Conservation (phyloP, 1,140 invertebrate species). For the Colletes gigas region DNA sequence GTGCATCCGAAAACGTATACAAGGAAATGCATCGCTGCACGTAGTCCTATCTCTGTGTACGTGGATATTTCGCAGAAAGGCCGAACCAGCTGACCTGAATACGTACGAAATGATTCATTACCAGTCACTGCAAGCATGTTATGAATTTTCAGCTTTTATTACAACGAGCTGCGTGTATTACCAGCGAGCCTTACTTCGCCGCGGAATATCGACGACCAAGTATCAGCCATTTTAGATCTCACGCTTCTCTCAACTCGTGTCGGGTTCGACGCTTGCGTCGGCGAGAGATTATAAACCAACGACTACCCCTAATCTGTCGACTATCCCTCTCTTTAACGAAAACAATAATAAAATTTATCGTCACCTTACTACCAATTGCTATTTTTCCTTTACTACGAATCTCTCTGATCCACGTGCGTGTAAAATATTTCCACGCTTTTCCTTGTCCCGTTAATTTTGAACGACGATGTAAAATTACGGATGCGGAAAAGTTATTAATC, state of each 20-base stretch:
- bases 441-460: no score
- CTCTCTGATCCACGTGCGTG: no score
- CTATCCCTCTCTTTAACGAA: no score
- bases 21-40: constrained; percentile 37
- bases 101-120: constrained; percentile 66
- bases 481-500: no score
- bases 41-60: constrained; percentile 25
- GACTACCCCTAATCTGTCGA: no score
- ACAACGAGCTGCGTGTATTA: constrained; percentile 36
- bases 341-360: no score
- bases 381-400: no score
- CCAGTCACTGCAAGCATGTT: constrained; percentile 54
- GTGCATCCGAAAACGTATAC: constrained; percentile 8
- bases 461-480: no score
- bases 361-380: no score
- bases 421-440: no score
- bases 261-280: no score
- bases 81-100: constrained; percentile 58
- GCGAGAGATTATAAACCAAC: no score
- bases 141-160: constrained; percentile 67
- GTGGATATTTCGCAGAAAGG: constrained; percentile 30
- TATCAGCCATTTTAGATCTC: constrained; percentile 33
- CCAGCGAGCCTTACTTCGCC: constrained; percentile 8
- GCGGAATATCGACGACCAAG: constrained; percentile 15
- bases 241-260: background rate